Evolutionary conservation across 2,797 vertebrate genomes (phyloP), one percentile per base, ranked within the genome.

Genomic region (Anguilla megastoma): DNA sequence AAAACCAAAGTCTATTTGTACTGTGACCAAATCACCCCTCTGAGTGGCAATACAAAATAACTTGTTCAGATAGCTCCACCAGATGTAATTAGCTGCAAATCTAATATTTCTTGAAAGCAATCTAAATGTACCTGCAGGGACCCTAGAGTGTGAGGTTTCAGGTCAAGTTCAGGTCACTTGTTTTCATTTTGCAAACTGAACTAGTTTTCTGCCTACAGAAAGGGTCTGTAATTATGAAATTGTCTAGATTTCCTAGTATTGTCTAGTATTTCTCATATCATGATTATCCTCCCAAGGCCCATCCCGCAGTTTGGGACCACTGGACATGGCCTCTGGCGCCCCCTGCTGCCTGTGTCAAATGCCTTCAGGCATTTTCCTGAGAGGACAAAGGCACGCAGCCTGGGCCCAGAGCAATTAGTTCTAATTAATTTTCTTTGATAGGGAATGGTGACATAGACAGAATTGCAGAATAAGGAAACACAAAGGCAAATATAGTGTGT

Each of bases 161-260:
- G 69, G 74, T 41, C 74, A 21, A 16, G 4, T 41, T 16, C 24
- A 48, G 27, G 79, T 24, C 4, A 21, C 41, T 82, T 80, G 33
- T 80, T 24, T 82, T 82, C 79, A 48, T 24, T 82, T 48, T 82
- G 79, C 79, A 82, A 50, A 50, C 41, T 48, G 18, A 82, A 82
- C 41, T 6, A 50, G 1, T 79, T 18, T 10, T 9, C 14, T 79
- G 14, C 41, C 74, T 5, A 41, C 30, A 36, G 24, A 79, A 79
- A 9, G 12, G 74, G 3, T 41, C 45, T 50, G 79, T n/a, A 16
- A n/a, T 82, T 82, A 82, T 24, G 45, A 82, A 82, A 48, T 8
- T 50, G n/a, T 18, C 12, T 21, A 24, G 0, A 5, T 45, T 45
- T 45, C 41, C 41, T 3, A 48, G n/a, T 50, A 50, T 48, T 8